phyloP scores from a whole-genome alignment of 53 echinoderm and acorn worm genomes.

The Crossaster papposus region DNA sequence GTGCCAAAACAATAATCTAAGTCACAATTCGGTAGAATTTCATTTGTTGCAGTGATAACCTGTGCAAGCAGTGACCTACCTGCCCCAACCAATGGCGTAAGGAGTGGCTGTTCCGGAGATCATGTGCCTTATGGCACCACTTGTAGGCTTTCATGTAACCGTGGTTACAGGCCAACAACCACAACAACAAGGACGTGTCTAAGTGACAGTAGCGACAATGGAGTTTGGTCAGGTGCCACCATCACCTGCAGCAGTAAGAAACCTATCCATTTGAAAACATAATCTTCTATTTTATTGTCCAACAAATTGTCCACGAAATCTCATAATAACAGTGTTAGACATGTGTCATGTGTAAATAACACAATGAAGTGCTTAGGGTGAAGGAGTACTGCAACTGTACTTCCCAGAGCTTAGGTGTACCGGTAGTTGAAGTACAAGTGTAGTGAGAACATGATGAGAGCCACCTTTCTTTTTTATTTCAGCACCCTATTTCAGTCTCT shows the following conservation, averaged over 20 bases:
- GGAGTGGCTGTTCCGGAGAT: conserved; percentile 55
- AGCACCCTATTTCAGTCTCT: not conserved
- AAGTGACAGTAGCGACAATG: conserved; percentile 57
- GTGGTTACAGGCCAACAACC: conserved; percentile 67
- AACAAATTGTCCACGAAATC: too few species aligned
- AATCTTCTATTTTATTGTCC: too few species aligned
- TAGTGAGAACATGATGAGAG: too few species aligned
- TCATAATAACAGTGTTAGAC: too few species aligned
- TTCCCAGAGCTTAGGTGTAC: too few species aligned
- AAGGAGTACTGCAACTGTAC: too few species aligned
- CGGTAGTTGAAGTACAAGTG: too few species aligned
- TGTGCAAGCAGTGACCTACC: conserved; percentile 65
- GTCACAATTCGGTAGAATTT: not conserved
- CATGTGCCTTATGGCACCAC: conserved; percentile 57
- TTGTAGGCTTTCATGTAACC: conserved; percentile 73
- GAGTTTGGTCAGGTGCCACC: conserved; percentile 68
- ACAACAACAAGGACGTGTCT: conserved; percentile 55
- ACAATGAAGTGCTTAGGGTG: too few species aligned
- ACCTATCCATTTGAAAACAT: not conserved
- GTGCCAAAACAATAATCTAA: not conserved
- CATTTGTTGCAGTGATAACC: conserved; percentile 57
- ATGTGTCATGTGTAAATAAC: too few species aligned
- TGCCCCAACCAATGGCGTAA: conserved; percentile 69
- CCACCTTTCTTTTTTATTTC: conserved; percentile 19
- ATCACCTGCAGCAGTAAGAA: conserved; percentile 67